phyloP scores from a whole-genome alignment of 2,797 vertebrate genomes.

The Tarsius wallacei region DNA sequence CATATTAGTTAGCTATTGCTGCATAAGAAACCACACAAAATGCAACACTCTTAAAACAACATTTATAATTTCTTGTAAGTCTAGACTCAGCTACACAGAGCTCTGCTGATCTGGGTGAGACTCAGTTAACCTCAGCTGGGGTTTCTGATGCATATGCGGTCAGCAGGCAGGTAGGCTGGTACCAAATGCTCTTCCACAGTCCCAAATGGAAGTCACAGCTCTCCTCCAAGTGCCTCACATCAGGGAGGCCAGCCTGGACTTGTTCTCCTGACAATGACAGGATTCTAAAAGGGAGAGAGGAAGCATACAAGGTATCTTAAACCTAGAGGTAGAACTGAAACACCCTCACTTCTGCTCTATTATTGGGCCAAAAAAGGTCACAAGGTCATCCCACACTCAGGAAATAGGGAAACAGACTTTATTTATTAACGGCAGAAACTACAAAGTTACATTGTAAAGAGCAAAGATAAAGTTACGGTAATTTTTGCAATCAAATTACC shows the following conservation, averaged over 20 bases:
- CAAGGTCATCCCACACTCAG: background rate
- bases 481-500: background rate
- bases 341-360: background rate
- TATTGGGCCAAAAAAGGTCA: background rate
- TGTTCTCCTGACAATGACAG: background rate
- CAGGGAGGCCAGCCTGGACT: background rate
- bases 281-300: background rate
- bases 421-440: background rate
- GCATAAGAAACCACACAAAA: background rate
- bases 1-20: background rate
- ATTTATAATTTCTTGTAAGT: background rate
- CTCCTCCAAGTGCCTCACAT: background rate
- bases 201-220: background rate
- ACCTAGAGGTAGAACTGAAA: background rate
- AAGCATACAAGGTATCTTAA: background rate
- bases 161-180: background rate
- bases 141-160: background rate
- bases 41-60: background rate
- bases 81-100: background rate
- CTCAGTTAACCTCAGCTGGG: background rate
- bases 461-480: background rate
- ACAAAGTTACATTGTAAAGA: background rate
- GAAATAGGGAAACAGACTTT: background rate
- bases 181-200: no score
- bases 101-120: background rate